These are phyloP conservation scores for Nipponia nippon DNA, from an alignment of 2,113 vertebrate species.

Conservation along the genomic window DNA sequence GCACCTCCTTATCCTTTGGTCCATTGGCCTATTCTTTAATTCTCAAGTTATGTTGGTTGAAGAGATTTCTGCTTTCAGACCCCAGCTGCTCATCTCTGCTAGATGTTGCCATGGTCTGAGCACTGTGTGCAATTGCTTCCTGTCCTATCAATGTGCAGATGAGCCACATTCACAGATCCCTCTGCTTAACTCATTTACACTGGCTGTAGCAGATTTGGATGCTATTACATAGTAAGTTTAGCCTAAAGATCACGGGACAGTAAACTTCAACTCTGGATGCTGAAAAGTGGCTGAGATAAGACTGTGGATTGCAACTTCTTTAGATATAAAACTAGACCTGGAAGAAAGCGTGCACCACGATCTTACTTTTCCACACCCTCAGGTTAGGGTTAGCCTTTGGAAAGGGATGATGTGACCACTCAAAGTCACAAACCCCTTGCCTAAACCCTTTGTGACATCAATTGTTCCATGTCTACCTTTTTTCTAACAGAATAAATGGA, in stretches of 20 bases:
- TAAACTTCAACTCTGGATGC: neutral
- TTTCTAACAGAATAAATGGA: neutral
- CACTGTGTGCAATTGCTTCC: neutral
- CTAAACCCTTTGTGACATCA: neutral
- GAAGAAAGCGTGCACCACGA: neutral
- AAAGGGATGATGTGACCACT: neutral
- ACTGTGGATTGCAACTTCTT: neutral
- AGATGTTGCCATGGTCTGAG: neutral
- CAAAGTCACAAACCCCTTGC: neutral
- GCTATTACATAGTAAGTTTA: neutral
- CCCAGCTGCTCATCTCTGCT: neutral
- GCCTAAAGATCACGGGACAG: neutral
- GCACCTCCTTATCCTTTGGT: neutral
- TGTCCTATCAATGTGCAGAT: neutral
- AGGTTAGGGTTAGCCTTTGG: neutral
- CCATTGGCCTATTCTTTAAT: neutral
- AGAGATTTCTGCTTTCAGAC: neutral
- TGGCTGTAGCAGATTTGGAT: neutral
- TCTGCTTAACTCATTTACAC: neutral
- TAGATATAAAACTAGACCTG: neutral
- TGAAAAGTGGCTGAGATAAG: neutral
- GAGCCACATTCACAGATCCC: neutral
- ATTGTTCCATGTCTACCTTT: fast-evolving
- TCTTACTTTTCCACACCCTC: neutral
- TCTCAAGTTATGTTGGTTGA: neutral